These are phyloP conservation scores for Melanostoma scalare DNA, from an alignment of 2,888 invertebrate species.

Conservation along the genomic window DNA sequence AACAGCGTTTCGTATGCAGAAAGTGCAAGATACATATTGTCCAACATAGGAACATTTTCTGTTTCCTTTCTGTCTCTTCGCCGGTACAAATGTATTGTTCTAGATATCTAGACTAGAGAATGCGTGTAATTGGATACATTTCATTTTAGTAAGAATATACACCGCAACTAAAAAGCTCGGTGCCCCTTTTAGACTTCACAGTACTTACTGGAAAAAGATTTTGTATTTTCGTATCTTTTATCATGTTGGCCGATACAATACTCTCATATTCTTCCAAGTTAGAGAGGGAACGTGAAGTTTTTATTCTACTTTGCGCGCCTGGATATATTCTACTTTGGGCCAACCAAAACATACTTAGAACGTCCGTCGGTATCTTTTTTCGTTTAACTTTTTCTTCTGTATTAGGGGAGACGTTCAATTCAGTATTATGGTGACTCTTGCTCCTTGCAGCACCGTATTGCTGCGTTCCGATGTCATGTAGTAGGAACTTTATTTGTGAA, in stretches of 20 bases:
- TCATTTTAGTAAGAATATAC: too few species aligned
- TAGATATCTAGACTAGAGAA: too few species aligned
- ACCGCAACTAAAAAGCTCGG: neutral
- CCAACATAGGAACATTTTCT: too few species aligned
- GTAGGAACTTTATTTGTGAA: constrained; percentile 51
- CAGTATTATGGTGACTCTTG: constrained; percentile 19
- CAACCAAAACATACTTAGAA: constrained; percentile 9
- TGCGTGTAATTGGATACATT: too few species aligned
- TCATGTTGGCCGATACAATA: constrained; percentile 11
- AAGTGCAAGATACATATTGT: too few species aligned
- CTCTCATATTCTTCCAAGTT: neutral
- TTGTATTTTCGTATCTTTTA: constrained; percentile 20
- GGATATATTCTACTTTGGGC: constrained; percentile 9
- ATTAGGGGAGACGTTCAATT: neutral
- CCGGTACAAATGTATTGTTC: too few species aligned
- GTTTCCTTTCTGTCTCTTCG: too few species aligned
- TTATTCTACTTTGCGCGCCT: neutral
- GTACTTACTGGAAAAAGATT: constrained; percentile 18
- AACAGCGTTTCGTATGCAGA: too few species aligned
- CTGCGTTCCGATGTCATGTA: constrained; percentile 32
- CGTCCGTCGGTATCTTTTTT: constrained; percentile 6
- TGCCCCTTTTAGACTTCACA: constrained; percentile 21
- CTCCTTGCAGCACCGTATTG: constrained; percentile 19
- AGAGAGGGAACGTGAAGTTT: constrained; percentile 11
- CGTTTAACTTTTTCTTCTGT: neutral